Evolutionary conservation across 2,113 vertebrate species (phyloP).

Genomic region (Eudorcas thomsonii): DNA sequence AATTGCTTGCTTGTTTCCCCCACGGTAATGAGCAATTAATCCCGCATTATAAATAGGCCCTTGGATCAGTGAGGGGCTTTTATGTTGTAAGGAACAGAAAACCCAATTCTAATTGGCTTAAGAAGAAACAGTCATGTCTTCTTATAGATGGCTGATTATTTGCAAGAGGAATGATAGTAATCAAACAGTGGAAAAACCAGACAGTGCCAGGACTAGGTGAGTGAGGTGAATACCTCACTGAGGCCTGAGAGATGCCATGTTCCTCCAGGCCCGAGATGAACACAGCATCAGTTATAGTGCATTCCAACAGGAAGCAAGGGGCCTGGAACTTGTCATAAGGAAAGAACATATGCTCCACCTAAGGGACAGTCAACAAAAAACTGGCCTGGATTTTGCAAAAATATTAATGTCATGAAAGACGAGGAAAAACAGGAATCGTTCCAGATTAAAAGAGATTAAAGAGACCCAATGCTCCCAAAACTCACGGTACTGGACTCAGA

Average conservation of each 20-base stretch:
- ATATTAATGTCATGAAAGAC: not conserved
- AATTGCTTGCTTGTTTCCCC: not conserved
- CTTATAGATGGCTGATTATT: not conserved
- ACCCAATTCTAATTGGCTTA: not conserved
- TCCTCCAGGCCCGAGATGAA: not conserved
- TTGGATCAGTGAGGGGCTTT: not conserved
- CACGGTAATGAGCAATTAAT: constrained; percentile 1
- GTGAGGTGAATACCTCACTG: not conserved
- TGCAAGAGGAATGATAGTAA: not conserved
- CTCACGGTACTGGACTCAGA: not conserved
- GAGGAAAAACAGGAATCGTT: not conserved
- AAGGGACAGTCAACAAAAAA: not conserved
- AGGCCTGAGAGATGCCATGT: not conserved
- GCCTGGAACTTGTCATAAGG: not conserved
- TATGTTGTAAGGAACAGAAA: not conserved
- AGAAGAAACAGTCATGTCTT: not conserved
- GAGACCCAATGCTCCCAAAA: not conserved
- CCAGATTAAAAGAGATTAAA: not conserved
- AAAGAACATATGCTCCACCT: not conserved
- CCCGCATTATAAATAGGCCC: not conserved
- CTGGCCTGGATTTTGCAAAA: not conserved
- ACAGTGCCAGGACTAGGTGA: not conserved
- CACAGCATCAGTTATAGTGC: accelerated
- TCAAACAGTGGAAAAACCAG: not conserved
- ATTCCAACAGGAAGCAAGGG: not conserved